Evolutionary conservation across 1,140 invertebrate species (phyloP), one percentile per base, ranked within the genome.

Genomic region (Pseudomyrmex concolor): DNA sequence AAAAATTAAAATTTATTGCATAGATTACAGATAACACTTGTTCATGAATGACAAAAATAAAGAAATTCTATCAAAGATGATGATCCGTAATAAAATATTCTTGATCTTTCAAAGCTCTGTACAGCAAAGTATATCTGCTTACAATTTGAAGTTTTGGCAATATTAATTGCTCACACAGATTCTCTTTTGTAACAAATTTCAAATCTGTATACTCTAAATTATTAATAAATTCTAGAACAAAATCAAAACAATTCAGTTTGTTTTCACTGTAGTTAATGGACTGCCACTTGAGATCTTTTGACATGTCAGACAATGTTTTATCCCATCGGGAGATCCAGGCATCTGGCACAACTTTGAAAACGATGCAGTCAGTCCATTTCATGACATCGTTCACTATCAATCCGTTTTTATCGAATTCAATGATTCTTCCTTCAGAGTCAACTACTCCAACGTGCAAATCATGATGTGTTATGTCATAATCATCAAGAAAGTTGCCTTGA

Each of bases 271-370:
- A 94, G 83, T 92, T 92, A 1, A 68, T 51, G 17, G 68, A 59
- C 15, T 67, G 90, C 94, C 94, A 94, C 83, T 88, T 90, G 22
- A 57, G 0, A 71, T 91, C 70, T 48, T 83, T 87, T 13, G 62
- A 74, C 43, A 89, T 89, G 25, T 67, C 50, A 4, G 68, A 45
- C n/a, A 94, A 82, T 13, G 82, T 90, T 64, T 91, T 63, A 50
- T 94, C 93, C 93, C 93, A 94, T 77, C 89, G 90, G 48, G 50
- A 70, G 25, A 85, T 68, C 94, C 94, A 94, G 15, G 93, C 92
- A 51, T 89, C 81, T 12, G 93, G 91, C 45, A 94, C 84, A 8
- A 93, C 68, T 25, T 90, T 83, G 17, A 94, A 82, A 0, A 84
- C 83, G 15, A 93, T 67, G 63, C 93, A 94, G 74, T 84, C 84